Conservation (phyloP, 1,140 invertebrate genomes). For the Notospermus geniculatus region DNA sequence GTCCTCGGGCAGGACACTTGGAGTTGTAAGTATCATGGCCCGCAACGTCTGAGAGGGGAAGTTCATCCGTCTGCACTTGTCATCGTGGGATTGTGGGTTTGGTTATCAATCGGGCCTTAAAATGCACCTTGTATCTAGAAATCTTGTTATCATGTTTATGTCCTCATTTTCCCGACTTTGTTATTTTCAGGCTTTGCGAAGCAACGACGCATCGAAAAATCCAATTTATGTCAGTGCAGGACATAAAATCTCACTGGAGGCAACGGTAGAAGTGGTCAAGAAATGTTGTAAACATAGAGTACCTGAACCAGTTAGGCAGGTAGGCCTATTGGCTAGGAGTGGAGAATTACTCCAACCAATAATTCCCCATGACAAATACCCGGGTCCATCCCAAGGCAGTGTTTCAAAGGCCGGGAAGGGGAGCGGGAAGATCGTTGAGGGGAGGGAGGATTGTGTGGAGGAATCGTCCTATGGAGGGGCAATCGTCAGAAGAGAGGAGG, state of each 20-base stretch:
- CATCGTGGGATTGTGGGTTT: background rate
- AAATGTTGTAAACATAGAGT: slow-evolving; percentile 52
- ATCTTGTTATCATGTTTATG: background rate
- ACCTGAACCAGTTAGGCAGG: slow-evolving; percentile 58
- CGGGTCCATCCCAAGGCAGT: background rate
- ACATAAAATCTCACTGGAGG: slow-evolving; percentile 55
- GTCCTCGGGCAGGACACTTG: slow-evolving; percentile 26
- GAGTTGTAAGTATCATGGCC: slow-evolving; percentile 38
- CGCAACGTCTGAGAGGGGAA: too few relatives aligned
- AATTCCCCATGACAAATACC: background rate
- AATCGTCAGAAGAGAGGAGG: background rate
- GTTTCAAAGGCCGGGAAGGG: background rate
- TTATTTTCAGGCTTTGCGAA: slow-evolving; percentile 39
- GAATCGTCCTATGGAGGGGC: background rate
- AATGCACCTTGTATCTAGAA: background rate
- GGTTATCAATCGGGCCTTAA: background rate
- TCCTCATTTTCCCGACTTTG: slow-evolving; percentile 12
- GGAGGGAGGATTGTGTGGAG: background rate
- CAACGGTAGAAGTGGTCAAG: slow-evolving; percentile 51
- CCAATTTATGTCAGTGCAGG: slow-evolving; percentile 58
- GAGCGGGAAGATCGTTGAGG: background rate
- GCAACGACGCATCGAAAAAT: slow-evolving; percentile 41
- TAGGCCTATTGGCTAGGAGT: slow-evolving; percentile 15
- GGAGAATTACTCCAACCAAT: background rate
- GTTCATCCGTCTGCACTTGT: too few relatives aligned